Conservation (phyloP, 2,888 invertebrate genomes). For the Cotesia congregata region DNA sequence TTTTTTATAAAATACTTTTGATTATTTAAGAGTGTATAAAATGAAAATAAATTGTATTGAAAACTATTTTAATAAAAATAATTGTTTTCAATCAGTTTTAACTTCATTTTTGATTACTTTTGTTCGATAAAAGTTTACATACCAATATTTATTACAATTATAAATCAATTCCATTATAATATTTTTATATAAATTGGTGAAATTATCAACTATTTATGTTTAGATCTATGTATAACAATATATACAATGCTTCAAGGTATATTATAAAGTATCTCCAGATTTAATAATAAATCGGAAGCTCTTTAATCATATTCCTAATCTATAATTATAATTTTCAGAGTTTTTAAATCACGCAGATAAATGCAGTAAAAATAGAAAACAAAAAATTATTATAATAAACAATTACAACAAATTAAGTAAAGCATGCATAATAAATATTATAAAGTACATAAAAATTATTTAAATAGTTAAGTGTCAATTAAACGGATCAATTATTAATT, state of each 20-base stretch:
- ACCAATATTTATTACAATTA: background rate
- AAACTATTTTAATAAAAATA: background rate
- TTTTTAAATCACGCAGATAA: background rate
- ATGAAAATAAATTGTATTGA: background rate
- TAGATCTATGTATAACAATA: constrained; percentile 11
- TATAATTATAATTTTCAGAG: background rate
- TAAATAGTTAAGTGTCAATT: background rate
- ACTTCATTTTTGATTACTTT: background rate
- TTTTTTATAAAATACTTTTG: background rate
- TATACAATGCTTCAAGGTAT: constrained; percentile 11
- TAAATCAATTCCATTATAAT: constrained; percentile 10
- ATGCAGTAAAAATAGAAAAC: background rate
- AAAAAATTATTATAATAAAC: background rate
- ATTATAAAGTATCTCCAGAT: constrained; percentile 7
- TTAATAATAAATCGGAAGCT: constrained; percentile 20
- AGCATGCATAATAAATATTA: constrained; percentile 12
- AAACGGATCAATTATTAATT: background rate
- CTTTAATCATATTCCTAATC: background rate
- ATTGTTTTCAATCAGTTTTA: background rate
- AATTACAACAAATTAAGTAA: background rate
- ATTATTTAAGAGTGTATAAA: background rate
- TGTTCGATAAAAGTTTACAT: constrained; percentile 8
- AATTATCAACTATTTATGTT: constrained; percentile 3
- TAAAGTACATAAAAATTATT: background rate
- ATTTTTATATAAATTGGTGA: background rate